Base-by-base conservation (phyloP, 2,888 invertebrate genomes). In the Tetanocera ferruginea region DNA sequence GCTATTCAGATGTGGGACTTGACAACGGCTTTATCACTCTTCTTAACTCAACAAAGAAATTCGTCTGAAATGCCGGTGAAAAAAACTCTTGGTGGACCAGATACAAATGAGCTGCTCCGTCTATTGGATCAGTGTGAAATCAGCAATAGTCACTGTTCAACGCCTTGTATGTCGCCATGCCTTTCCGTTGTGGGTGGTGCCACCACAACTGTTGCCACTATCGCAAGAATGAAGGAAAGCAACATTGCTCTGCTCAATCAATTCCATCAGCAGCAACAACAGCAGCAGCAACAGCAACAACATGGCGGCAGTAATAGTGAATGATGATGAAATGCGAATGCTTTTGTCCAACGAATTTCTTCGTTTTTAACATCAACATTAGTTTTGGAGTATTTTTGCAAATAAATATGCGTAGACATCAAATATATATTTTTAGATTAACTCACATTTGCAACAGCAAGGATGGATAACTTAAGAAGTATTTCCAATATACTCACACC, bases 1-100 rank as follows among this genome's bases (percentile, higher is more conserved):
- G 95, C 95, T 60, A 94, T 98, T 79, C 98, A 98, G 91, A 97
- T 99, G 96, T 99, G 99, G 98, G 99, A 99, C 91, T 92, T 99
- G 79, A 98, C 98, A 17, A 98, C 97, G 11, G 98, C 97, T 17
- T 91, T 99, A 74, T 97, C 98, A 90, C 92, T 95, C 82, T 84
- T 86, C 67, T 92, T 93, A 17, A 73, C 19, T 43, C 71, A 71
- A 23, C 71, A 71, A 23, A 28, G 71, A 52, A 52, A 71, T n/a
- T 52, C 55, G 19, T 90, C 91, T 3, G 94, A 94, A 84, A 97
- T 98, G 9, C 97, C 97, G 4, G 82, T 82, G 70, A 87, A 87
- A 80, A 88, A 94, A 85, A 87, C 82, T 79, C 84, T 86, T 82
- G 97, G 97, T 80, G 98, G 98, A n/a, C 98, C 98, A 43, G 94